phyloP scores from a whole-genome alignment of 2,797 vertebrate genomes.

The Neomorphus geoffroyi region DNA sequence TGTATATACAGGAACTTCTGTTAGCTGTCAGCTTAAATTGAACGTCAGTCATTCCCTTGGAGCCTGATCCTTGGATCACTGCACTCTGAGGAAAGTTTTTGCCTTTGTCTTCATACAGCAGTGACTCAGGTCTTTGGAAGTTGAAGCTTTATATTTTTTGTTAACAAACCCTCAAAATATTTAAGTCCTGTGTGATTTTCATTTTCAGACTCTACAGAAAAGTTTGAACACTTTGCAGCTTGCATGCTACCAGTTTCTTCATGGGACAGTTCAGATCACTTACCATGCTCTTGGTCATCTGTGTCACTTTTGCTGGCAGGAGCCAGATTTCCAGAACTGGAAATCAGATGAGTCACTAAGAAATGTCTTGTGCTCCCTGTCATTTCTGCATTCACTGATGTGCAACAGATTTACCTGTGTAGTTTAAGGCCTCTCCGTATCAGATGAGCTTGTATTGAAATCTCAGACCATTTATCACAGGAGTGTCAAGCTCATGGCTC shows the following conservation, averaged over 20 bases:
- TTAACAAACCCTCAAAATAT: background rate
- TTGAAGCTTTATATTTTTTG: background rate
- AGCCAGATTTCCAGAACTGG: background rate
- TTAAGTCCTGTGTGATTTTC: background rate
- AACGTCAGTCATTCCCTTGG: background rate
- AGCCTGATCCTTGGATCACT: background rate
- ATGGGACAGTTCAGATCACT: background rate
- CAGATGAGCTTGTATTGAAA: background rate
- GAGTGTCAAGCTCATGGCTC: no score
- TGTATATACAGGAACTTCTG: background rate
- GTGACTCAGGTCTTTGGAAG: background rate
- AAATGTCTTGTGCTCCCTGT: background rate
- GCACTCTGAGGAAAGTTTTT: background rate
- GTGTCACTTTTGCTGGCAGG: background rate
- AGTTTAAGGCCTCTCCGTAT: background rate
- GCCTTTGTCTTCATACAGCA: background rate
- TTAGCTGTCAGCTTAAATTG: background rate
- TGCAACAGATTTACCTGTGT: background rate
- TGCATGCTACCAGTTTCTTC: background rate
- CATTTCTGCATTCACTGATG: constrained; percentile 14
- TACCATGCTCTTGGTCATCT: background rate
- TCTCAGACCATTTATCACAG: background rate
- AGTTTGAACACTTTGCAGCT: background rate
- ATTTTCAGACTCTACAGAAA: background rate
- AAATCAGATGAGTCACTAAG: background rate